phyloP scores from a whole-genome alignment of 1,140 invertebrate species.

The Bombus soroeensis region DNA sequence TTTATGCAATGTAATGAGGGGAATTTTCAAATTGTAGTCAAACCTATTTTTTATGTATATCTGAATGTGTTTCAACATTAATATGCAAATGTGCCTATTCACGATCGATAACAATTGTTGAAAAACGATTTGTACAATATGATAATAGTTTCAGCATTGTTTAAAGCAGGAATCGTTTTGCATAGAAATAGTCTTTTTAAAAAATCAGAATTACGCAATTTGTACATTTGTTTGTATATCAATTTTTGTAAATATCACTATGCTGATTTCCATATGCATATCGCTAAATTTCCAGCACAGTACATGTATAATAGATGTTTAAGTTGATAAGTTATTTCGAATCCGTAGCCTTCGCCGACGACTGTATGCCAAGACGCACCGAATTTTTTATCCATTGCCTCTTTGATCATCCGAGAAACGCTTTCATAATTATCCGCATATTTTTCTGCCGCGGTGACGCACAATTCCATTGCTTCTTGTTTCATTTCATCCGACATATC shows the following conservation, averaged over 20 bases:
- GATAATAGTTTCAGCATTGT: background rate
- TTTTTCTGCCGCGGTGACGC: slow-evolving; percentile 96
- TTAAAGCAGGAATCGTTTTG: background rate
- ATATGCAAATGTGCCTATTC: background rate
- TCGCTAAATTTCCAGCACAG: slow-evolving; percentile 95
- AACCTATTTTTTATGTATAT: no score
- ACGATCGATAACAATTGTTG: background rate
- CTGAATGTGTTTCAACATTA: background rate
- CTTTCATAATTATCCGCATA: slow-evolving; percentile 89
- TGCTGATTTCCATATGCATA: slow-evolving; percentile 93
- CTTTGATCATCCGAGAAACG: slow-evolving; percentile 95
- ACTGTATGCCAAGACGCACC: slow-evolving; percentile 97
- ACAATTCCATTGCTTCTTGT: slow-evolving; percentile 94
- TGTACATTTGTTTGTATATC: slow-evolving; percentile 17
- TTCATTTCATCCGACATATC: slow-evolving; percentile 97
- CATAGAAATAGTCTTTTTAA: background rate
- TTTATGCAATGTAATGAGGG: background rate
- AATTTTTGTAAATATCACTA: slow-evolving; percentile 41
- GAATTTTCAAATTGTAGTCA: background rate
- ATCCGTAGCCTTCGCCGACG: slow-evolving; percentile 97
- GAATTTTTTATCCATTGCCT: slow-evolving; percentile 98
- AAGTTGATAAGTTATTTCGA: slow-evolving; percentile 97
- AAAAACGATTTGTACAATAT: slow-evolving; percentile 9
- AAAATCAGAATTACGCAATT: slow-evolving; percentile 2
- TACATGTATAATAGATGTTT: slow-evolving; percentile 97